phyloP scores from a whole-genome alignment of 2,888 invertebrate species.

The Polia nebulosa region DNA sequence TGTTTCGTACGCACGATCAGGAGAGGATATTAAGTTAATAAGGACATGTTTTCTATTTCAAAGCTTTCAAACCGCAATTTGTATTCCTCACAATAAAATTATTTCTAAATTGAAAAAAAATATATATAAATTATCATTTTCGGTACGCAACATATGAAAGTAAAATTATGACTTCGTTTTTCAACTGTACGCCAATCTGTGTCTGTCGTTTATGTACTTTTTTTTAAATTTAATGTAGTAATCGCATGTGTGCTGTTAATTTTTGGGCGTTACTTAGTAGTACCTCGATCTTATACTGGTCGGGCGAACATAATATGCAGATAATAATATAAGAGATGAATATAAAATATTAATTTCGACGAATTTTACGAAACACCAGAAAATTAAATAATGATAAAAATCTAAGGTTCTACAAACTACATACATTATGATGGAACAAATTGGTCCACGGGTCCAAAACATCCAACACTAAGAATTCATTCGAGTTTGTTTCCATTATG shows the following conservation, averaged over 20 bases:
- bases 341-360: constrained; percentile 35
- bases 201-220: not conserved
- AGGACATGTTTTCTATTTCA: not conserved
- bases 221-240: not conserved
- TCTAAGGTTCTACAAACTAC: constrained; percentile 54
- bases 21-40: constrained; percentile 2
- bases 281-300: not conserved
- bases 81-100: not conserved
- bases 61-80: not conserved
- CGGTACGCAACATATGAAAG: not conserved
- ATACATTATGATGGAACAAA: constrained; percentile 61
- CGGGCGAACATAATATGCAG: constrained; percentile 6
- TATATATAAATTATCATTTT: not conserved
- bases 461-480: constrained; percentile 61
- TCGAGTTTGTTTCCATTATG: constrained; percentile 42
- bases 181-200: not conserved
- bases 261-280: constrained; percentile 1
- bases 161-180: constrained; percentile 6
- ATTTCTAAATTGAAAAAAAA: not conserved
- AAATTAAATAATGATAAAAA: constrained; percentile 39
- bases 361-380: constrained; percentile 27
- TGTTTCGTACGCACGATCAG: constrained; percentile 13
- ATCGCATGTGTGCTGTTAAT: constrained; percentile 9
- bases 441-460: constrained; percentile 66
- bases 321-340: constrained; percentile 12